Evolutionary conservation across 2,113 vertebrate species (phyloP).

Genomic region (Hassar affinis): DNA sequence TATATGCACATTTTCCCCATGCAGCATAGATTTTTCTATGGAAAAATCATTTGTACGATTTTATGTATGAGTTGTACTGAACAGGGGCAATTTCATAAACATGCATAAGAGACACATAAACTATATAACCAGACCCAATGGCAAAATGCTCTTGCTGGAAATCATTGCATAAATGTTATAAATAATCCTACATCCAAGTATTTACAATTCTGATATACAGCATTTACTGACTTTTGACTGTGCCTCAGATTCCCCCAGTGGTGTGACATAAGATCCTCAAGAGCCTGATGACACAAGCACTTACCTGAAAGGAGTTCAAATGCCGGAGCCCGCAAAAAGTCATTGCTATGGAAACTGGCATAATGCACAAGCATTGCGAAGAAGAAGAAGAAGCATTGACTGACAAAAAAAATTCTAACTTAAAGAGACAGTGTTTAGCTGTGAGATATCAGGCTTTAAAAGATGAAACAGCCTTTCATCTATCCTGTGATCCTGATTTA

Average conservation of each 20-base stretch:
- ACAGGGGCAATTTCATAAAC: background rate
- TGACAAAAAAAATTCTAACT: slow-evolving; percentile 38
- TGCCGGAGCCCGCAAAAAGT: slow-evolving; percentile 65
- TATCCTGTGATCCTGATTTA: background rate
- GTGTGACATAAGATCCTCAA: slow-evolving; percentile 63
- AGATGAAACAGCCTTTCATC: slow-evolving; percentile 7
- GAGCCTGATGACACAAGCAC: slow-evolving; percentile 60
- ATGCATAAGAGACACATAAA: background rate
- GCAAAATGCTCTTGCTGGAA: background rate
- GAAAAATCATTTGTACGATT: background rate
- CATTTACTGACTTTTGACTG: slow-evolving; percentile 35
- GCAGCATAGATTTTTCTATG: background rate
- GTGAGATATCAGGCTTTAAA: background rate
- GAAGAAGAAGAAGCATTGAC: slow-evolving; percentile 46
- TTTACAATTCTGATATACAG: slow-evolving; percentile 9
- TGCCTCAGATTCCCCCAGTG: slow-evolving; percentile 53
- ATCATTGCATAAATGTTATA: slow-evolving; percentile 13
- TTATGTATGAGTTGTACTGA: background rate
- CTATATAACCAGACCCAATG: slow-evolving; percentile 3
- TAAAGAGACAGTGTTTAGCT: slow-evolving; percentile 38
- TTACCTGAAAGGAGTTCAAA: slow-evolving; percentile 66
- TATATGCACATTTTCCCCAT: background rate
- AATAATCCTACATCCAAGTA: slow-evolving; percentile 13
- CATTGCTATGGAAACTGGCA: slow-evolving; percentile 76
- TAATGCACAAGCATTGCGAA: slow-evolving; percentile 56